Base-by-base conservation (phyloP, 2,113 vertebrate genomes). In the Rhombomys opimus region DNA sequence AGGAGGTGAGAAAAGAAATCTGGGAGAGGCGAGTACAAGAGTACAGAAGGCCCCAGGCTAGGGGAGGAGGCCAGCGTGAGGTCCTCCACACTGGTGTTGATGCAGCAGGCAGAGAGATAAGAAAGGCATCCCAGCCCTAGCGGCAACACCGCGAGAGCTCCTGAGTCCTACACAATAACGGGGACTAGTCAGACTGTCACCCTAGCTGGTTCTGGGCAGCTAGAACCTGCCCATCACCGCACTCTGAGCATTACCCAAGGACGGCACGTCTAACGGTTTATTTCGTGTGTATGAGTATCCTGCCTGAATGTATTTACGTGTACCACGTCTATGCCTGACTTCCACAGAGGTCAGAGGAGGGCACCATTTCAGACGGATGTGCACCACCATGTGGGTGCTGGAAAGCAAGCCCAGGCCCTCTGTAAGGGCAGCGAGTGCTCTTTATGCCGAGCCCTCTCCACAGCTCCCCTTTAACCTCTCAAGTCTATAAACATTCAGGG, bases 181-280 rank as follows among this genome's bases (percentile, higher is more conserved):
- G 61, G 46, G 23, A 59, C 75, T 52, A 13, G 50, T 14, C 25
- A 46, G 76, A 78, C 30, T n/a, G 50, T 12, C n/a, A 20, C 68
- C 77, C 82, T 38, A 80, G 25, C 63, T n/a, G 13, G 18, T 92
- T 38, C 92, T 63, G 54, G n/a, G 22, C 15, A 86, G 23, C 73
- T 54, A 54, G 72, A n/a, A 78, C 35, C 82, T 27, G 22, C 78
- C n/a, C 9, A 41, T 27, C 35, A n/a, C 35, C 32, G 41, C 18
- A 84, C n/a, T 67, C 30, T 92, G 82, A 87, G 22, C 50, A 81
- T 46, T 68, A 80, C 77, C 67, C 68, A 87, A 95, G 82, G 78
- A 94, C 54, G 77, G n/a, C 54, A 72, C 22, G 59, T 94, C 63
- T 86, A 32, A 75, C 41, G 72, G 52, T 59, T 38, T 59, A 27